Percentiles rank a stretch among this genome's conserved stretches.
Evolutionary conservation across 2,113 vertebrate genomes (phyloP).

Genomic region (Ailuropoda melanoleuca): DNA sequence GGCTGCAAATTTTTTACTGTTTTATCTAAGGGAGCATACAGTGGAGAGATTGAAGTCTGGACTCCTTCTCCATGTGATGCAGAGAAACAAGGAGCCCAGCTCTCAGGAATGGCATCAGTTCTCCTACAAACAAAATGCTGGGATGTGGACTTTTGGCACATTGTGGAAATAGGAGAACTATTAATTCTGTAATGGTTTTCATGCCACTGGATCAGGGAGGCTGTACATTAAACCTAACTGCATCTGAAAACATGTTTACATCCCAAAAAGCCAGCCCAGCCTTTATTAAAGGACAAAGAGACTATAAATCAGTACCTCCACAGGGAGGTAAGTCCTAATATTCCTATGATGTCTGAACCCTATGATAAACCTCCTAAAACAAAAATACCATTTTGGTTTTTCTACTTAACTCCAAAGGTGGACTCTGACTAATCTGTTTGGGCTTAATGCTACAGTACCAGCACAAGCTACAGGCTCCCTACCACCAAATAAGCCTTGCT

Average conservation of each 20-base stretch:
- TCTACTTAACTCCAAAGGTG: conserved; percentile 35
- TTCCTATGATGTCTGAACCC: conserved; percentile 67
- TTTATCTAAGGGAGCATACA: conserved; percentile 74
- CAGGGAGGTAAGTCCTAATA: conserved; percentile 58
- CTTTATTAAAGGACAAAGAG: conserved; percentile 47
- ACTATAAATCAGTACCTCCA: conserved; percentile 60
- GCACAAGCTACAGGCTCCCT: conserved; percentile 1
- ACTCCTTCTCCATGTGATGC: conserved; percentile 60
- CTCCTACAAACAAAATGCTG: conserved; percentile 78
- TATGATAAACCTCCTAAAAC: conserved; percentile 64
- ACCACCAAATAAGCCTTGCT: conserved; percentile 37
- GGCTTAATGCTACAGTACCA: conserved; percentile 14
- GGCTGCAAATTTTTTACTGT: conserved; percentile 52
- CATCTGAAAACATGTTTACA: conserved; percentile 68
- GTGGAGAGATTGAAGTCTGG: conserved; percentile 69
- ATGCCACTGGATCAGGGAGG: conserved; percentile 61
- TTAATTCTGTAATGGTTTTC: conserved; percentile 77
- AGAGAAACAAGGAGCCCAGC: conserved; percentile 69
- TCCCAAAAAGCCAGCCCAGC: conserved; percentile 61
- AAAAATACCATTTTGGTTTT: conserved; percentile 70
- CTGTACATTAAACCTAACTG: conserved; percentile 60
- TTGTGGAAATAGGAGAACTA: conserved; percentile 74
- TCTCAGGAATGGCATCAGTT: conserved; percentile 77
- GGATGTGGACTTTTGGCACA: conserved; percentile 78
- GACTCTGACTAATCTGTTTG: conserved; percentile 1